Base-by-base conservation (phyloP, 37 sponge, comb jelly and placozoan species). In the Cliona cf. orientalis region DNA sequence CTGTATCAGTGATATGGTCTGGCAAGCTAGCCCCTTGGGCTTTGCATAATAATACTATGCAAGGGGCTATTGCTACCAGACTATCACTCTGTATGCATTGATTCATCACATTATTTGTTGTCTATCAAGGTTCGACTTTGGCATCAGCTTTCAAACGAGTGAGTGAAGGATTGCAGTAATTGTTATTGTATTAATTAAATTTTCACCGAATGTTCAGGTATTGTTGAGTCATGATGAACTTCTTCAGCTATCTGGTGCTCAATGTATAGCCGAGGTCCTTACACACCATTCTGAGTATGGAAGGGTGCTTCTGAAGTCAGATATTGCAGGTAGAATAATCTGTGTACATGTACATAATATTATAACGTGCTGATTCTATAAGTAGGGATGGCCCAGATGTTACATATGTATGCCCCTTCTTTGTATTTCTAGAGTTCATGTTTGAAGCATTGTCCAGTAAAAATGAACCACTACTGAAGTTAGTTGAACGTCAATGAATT, bases 381-480 rank as follows among this genome's bases (percentile, higher is more conserved):
- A 61, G 28, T 61, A n/a, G 63, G 12, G 63, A 12, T 25, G 22
- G 63, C 19, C 26, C 19, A 61, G 5, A 61, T 28, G 26, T 56
- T 33, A 14, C 55, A 5, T 77, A 5, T 38, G 53, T 79, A 21
- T 34, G 25, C 23, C 17, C 44, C 17, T 65, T 46, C 34, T 46
- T 4, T 42, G 9, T 61, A 28, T 26, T 38, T 74, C 17, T 39
- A 84, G 91, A 91, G 29, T 80, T 91, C 36, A 55, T 91, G 69
- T 85, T 85, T 76, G 91, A 91, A 43, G 91, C 81, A 35, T 77
- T 91, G 41, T 80, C 72, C 4, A 81, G 61, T 76, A 91, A 79
- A 53, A 79, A 84, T 75, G 90, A 84, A 40, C 29, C 39, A 22
- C 59, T 79, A 12, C 19, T 84, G 39, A 66, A 44, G 90, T 90